These are phyloP conservation scores for Miichthys miiuy DNA, from an alignment of 2,797 vertebrate genomes.

Conservation along the genomic window DNA sequence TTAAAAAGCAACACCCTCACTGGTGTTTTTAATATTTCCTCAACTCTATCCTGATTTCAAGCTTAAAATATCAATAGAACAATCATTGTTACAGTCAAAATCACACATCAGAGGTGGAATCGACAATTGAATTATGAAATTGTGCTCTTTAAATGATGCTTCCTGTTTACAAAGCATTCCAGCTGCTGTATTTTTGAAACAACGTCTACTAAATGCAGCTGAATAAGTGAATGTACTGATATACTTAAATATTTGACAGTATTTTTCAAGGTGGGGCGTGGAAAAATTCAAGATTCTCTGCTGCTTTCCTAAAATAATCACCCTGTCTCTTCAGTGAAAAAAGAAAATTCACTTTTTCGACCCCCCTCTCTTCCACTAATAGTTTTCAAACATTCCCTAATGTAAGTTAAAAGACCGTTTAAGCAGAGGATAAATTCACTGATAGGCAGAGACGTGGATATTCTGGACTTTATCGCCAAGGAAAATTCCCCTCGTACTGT, in stretches of 20 bases:
- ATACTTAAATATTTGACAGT: not conserved
- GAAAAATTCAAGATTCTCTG: not conserved
- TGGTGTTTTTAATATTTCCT: not conserved
- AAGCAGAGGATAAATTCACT: not conserved
- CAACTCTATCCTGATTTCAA: not conserved
- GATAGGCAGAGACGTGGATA: conserved; percentile 1
- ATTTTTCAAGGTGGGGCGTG: not conserved
- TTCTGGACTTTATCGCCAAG: conserved; percentile 13
- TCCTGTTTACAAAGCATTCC: not conserved
- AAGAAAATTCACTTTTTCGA: not conserved
- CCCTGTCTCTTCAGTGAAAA: not conserved
- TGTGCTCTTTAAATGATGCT: not conserved
- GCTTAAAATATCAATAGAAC: not conserved
- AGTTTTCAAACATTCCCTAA: not conserved
- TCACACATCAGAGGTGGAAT: not conserved
- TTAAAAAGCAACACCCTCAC: not conserved
- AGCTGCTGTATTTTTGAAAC: not conserved
- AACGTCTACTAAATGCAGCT: not conserved
- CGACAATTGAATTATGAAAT: not conserved
- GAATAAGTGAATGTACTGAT: not conserved
- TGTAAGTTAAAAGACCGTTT: not conserved
- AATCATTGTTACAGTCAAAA: not conserved
- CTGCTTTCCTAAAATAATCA: conserved; percentile 5
- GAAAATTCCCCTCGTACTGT: conserved; percentile 10
- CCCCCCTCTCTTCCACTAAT: not conserved